Conservation (phyloP, 2,888 invertebrate species). For the Drosophila subquinaria region DNA sequence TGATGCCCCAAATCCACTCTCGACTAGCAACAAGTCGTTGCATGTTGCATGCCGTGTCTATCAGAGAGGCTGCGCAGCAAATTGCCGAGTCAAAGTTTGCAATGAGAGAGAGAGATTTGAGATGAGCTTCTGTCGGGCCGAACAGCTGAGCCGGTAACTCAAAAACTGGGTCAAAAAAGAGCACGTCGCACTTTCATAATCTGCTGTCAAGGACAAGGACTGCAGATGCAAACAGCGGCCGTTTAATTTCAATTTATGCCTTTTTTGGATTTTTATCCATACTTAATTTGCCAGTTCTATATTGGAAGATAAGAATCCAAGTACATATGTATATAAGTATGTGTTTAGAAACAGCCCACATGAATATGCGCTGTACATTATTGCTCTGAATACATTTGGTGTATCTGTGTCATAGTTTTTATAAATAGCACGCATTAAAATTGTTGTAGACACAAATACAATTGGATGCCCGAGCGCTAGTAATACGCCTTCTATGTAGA, state of each 20-base stretch:
- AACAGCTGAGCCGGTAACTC: slow-evolving; percentile 62
- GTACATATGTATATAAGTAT: slow-evolving; percentile 5
- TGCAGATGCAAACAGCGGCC: slow-evolving; percentile 18
- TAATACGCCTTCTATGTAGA: slow-evolving; percentile 69
- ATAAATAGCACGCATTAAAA: slow-evolving; percentile 81
- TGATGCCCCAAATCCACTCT: neutral
- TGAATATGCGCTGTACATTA: slow-evolving; percentile 63
- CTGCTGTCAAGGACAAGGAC: slow-evolving; percentile 65
- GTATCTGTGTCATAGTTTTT: slow-evolving; percentile 84
- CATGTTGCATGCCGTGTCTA: slow-evolving; percentile 15
- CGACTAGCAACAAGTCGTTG: slow-evolving; percentile 60
- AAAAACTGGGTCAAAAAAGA: slow-evolving; percentile 57
- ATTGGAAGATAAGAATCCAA: slow-evolving; percentile 1
- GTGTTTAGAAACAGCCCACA: slow-evolving; percentile 26
- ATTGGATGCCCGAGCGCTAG: slow-evolving; percentile 51
- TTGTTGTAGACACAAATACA: slow-evolving; percentile 60
- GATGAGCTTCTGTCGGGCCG: slow-evolving; percentile 20
- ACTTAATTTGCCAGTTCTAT: slow-evolving; percentile 13
- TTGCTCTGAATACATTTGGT: slow-evolving; percentile 72
- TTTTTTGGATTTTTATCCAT: slow-evolving; percentile 2
- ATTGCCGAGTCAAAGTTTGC: slow-evolving; percentile 35
- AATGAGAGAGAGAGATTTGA: slow-evolving; percentile 7
- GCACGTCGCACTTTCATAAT: slow-evolving; percentile 24
- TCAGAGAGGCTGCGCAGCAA: slow-evolving; percentile 73
- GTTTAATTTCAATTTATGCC: slow-evolving; percentile 23